phyloP scores from a whole-genome alignment of 2,888 invertebrate species.

The Harpalus rubripes region DNA sequence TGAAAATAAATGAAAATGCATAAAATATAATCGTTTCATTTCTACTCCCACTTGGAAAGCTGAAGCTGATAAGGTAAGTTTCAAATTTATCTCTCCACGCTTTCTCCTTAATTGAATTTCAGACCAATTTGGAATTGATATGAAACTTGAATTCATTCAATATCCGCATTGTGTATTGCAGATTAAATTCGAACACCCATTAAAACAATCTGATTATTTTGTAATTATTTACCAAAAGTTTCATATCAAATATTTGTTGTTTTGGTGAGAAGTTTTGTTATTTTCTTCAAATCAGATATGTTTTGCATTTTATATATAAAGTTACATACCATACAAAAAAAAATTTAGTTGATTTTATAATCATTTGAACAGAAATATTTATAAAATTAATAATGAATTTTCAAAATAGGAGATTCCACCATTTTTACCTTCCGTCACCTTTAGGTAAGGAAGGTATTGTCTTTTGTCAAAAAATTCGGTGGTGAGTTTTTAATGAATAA shows the following conservation, averaged over 20 bases:
- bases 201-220: constrained; percentile 17
- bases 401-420: too few species aligned
- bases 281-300: too few species aligned
- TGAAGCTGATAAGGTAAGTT: constrained; percentile 18
- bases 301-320: too few species aligned
- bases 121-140: constrained; percentile 25
- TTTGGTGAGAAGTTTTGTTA: too few species aligned
- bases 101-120: constrained; percentile 19
- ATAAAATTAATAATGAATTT: too few species aligned
- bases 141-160: neutral
- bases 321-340: too few species aligned
- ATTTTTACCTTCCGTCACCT: too few species aligned
- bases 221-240: constrained; percentile 9
- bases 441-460: too few species aligned
- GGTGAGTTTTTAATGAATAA: too few species aligned
- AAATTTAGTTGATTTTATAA: too few species aligned
- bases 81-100: neutral
- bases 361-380: too few species aligned
- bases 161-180: neutral
- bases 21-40: constrained; percentile 52
- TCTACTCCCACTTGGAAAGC: neutral
- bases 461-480: too few species aligned
- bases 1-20: constrained; percentile 64
- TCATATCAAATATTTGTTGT: neutral
- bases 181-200: constrained; percentile 25